Conservation (phyloP, 2,797 vertebrate genomes). For the Gymnoscopelus microlampas region DNA sequence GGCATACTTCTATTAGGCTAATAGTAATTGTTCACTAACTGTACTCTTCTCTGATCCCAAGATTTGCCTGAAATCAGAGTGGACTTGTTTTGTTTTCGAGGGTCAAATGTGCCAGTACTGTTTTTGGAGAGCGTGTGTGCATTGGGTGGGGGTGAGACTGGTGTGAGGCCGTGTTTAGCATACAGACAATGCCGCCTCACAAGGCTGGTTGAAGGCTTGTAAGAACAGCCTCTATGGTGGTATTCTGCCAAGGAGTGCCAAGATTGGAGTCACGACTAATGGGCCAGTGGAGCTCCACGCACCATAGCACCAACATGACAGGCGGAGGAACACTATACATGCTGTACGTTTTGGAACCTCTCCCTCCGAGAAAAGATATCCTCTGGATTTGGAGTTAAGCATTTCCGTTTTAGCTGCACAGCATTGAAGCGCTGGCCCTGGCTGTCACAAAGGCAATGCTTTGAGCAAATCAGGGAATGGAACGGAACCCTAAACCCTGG, state of each 20-base stretch:
- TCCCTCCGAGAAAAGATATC: background rate
- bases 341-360: no score
- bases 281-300: background rate
- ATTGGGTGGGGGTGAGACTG: slow-evolving; percentile 9
- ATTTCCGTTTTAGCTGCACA: no score
- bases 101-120: slow-evolving; percentile 46
- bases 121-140: background rate
- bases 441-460: no score
- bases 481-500: no score
- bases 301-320: slow-evolving; percentile 32
- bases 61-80: background rate
- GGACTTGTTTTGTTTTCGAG: slow-evolving; percentile 26
- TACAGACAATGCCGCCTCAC: slow-evolving; percentile 69
- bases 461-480: no score
- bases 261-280: slow-evolving; percentile 43
- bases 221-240: slow-evolving; percentile 41
- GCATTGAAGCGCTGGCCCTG: no score
- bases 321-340: background rate
- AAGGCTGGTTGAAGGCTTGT: slow-evolving; percentile 37
- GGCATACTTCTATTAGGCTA: background rate
- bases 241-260: slow-evolving; percentile 25
- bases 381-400: no score
- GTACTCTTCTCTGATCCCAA: slow-evolving; percentile 2
- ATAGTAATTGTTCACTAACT: background rate
- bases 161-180: slow-evolving; percentile 61